Evolutionary conservation across 2,888 invertebrate genomes (phyloP).

Genomic region (Epistrophella euchroma): DNA sequence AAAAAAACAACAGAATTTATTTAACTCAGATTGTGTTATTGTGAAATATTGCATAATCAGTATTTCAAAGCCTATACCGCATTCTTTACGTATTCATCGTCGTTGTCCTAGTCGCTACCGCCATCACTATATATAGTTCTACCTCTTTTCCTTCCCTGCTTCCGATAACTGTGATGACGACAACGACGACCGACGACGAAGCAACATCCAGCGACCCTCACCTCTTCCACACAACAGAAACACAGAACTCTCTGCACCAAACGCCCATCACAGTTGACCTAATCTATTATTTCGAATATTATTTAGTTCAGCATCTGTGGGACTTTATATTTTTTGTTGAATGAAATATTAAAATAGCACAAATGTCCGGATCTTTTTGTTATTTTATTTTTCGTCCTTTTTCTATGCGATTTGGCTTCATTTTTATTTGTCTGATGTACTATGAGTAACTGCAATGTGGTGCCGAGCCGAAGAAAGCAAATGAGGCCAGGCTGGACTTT

Average conservation of each 20-base stretch:
- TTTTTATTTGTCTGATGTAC: constrained; percentile 22
- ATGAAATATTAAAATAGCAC: constrained; percentile 71
- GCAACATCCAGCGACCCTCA: constrained; percentile 20
- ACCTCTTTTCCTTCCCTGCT: background rate
- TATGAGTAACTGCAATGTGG: constrained; percentile 15
- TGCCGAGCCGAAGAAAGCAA: background rate
- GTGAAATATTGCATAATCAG: constrained; percentile 63
- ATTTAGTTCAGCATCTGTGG: constrained; percentile 56
- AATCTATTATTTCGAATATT: constrained; percentile 63
- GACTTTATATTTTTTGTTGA: constrained; percentile 63
- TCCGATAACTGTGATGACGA: background rate
- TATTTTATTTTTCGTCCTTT: constrained; percentile 35
- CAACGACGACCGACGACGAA: background rate
- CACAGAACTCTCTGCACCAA: constrained; percentile 35
- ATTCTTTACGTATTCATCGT: constrained; percentile 33
- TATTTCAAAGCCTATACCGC: constrained; percentile 48
- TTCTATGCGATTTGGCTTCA: constrained; percentile 38
- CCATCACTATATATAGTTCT: background rate
- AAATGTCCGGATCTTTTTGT: constrained; percentile 50
- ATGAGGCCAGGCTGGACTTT: constrained; percentile 19
- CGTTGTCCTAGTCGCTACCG: background rate
- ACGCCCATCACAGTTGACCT: constrained; percentile 63
- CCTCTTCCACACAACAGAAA: background rate
- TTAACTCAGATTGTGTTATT: constrained; percentile 51
- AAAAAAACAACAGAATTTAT: constrained; percentile 13